These are phyloP conservation scores for Archivesica marissinica DNA, from an alignment of 1,140 invertebrate species.

Conservation along the genomic window DNA sequence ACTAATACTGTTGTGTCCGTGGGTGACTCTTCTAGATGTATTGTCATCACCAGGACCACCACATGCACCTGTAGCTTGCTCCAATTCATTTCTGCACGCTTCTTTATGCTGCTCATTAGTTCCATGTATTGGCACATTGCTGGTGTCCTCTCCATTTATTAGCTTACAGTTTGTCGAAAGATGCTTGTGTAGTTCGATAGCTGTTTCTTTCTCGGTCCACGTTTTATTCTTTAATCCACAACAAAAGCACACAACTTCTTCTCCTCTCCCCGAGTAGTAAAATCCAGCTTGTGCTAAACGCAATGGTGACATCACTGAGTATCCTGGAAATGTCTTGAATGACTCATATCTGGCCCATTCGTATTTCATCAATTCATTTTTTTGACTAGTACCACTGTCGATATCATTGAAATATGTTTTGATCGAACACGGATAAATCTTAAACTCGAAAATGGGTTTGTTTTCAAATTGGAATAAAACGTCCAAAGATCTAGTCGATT, in stretches of 20 bases:
- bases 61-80: neutral
- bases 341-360: slow-evolving; percentile 25
- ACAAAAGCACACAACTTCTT: neutral
- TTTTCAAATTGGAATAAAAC: too few relatives aligned
- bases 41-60: neutral
- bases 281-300: slow-evolving; percentile 20
- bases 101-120: neutral
- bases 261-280: neutral
- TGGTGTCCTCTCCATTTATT: neutral
- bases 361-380: too few relatives aligned
- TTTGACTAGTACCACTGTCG: too few relatives aligned
- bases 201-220: neutral
- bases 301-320: neutral
- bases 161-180: slow-evolving; percentile 8
- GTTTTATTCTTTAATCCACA: neutral
- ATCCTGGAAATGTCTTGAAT: neutral
- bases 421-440: too few relatives aligned
- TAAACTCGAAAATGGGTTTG: too few relatives aligned
- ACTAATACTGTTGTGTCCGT: neutral
- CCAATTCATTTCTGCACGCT: neutral
- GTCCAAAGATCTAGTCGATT: too few relatives aligned
- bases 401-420: too few relatives aligned
- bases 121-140: neutral
- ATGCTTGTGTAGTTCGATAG: neutral
- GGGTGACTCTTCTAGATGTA: too few relatives aligned